Evolutionary conservation across 2,113 vertebrate species (phyloP), one percentile per base, ranked within the genome.

Genomic region (Vulpes lagopus): DNA sequence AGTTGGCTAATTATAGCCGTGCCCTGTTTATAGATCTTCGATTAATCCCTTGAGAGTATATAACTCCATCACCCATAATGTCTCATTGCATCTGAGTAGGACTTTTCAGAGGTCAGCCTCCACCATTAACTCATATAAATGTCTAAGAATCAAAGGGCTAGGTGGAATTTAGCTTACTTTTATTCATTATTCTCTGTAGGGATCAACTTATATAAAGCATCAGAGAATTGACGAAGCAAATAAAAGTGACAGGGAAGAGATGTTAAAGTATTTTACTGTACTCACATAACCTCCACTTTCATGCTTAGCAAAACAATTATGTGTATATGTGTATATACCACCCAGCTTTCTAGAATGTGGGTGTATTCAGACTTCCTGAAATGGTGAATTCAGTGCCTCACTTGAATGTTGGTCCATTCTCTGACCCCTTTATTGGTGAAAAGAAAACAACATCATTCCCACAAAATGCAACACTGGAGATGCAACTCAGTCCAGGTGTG

Each of bases 1-100:
- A 90, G 87, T 35, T 74, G 43, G 73, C 79, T 95, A 96, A 94
- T 96, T 94, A 94, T n/a, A 97, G 78, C 76, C 53, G 4, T 73
- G 32, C 60, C 65, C 10, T 74, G 82, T 89, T 78, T 79, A 93
- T 6, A 64, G 94, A 55, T 38, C 49, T 94, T 92, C 0, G 5
- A 16, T 71, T 80, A 60, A 80, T 90, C 96, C 96, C 92, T 53
- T 85, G 84, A 94, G 43, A 30, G 2, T 60, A 53, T 67, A 16
- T 22, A 94, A 90, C 87, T 81, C 64, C n/a, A 62, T 90, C 67
- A 51, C 59, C 59, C 96, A 51, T 43, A 62, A 35, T 64, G 73
- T 74, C 55, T 92, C 74, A 64, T 2, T 49, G 89, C 60, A 73
- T 53, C 38, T 69, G 74, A 87, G 59, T 30, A 92, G 62, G 59